A percentile compares a stretch with the other conserved stretches of the same genome.
These are phyloP conservation scores for Neofelis nebulosa DNA, from an alignment of 2,113 vertebrate species.

Conservation along the genomic window DNA sequence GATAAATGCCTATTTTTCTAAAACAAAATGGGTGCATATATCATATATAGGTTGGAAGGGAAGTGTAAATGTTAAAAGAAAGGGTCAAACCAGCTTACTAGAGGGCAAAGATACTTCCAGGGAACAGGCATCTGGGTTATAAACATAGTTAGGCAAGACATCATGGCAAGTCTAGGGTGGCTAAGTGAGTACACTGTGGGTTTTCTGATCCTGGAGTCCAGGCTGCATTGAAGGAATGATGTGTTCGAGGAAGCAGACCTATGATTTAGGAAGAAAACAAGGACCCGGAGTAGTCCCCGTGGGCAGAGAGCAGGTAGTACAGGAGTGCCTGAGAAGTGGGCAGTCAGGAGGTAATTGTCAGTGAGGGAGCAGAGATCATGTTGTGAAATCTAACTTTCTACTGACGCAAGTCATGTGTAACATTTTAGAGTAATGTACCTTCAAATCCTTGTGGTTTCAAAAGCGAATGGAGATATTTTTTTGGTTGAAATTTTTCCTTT, in stretches of 20 bases:
- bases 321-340: too few relatives aligned
- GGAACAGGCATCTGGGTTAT: not conserved
- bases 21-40: not conserved
- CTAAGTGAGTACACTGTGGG: not conserved
- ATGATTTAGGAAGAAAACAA: not conserved
- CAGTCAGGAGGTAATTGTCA: not conserved
- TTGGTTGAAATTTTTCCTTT: not conserved
- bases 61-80: not conserved
- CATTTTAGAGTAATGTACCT: not conserved
- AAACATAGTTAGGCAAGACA: not conserved
- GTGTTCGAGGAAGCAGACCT: not conserved
- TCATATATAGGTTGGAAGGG: not conserved
- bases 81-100: not conserved
- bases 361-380: not conserved
- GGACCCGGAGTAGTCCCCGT: not conserved
- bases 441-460: not conserved
- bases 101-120: not conserved
- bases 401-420: not conserved
- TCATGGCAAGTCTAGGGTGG: not conserved
- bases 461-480: not conserved
- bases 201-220: not conserved
- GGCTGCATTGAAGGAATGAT: not conserved
- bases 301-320: not conserved
- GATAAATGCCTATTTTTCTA: conserved; percentile 24
- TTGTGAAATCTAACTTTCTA: not conserved